Base-by-base conservation (phyloP, 2,888 invertebrate genomes). In the Thymelicus acteon region DNA sequence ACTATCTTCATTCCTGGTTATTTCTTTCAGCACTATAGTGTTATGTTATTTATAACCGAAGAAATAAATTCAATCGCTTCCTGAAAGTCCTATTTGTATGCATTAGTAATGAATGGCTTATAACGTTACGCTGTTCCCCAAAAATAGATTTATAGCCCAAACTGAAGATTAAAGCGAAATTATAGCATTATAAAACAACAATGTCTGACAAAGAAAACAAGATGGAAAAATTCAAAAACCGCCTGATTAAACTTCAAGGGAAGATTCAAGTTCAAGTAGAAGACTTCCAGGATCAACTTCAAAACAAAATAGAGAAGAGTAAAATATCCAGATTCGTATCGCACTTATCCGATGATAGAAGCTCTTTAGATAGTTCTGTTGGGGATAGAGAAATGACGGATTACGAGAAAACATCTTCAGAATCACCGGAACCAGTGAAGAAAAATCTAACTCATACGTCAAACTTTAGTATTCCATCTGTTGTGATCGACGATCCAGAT, bases 221-320 rank as follows among this genome's bases (percentile, higher is more conserved):
- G 79, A 88, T 93, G 79, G 88, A 89, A 0, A 80, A 81, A 12
- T 73, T 93, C 0, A 94, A 90, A 75, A 85, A 84, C 63, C 83
- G 85, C 0, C 76, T 93, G 0, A 82, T 86, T 37, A 89, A 82
- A 75, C 80, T 94, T 40, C 93, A 94, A 70, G 93, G 79, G 15
- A 93, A 90, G 72, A 84, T 94, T 0, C 92, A 93, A 61, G 89
- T 91, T 58, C 82, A 85, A 1, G 89, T 94, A 54, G 94, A 94
- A 74, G 91, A 88, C 64, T 80, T 94, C 0, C 93, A 92, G 76
- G 94, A 92, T 58, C 89, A 92, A 72, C 79, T 94, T 1, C 93
- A 93, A 47, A 86, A 75, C n/a, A 88, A 86, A 78, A 83, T 90
- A 39, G 91, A 92, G 60, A 82, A 77, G 37, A 87, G 88, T 0